phyloP scores from a whole-genome alignment of 92 coral and sea anemone genomes.

The Meandrina meandrites region DNA sequence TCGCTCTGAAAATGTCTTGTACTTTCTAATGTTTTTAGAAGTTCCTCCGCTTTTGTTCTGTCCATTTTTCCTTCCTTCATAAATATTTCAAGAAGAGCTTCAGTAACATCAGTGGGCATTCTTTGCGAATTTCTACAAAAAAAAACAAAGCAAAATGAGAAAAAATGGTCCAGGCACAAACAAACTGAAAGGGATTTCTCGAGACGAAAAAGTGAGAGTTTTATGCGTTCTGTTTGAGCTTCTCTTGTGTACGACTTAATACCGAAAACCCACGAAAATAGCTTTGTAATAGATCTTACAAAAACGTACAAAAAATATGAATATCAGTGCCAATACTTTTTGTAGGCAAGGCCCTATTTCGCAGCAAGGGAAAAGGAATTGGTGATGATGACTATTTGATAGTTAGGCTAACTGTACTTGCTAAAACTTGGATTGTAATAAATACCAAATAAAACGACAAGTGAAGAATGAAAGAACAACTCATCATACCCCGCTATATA shows the following conservation, averaged over 20 bases:
- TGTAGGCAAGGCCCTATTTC: no score
- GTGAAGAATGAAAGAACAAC: background rate
- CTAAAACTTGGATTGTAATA: background rate
- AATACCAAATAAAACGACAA: background rate
- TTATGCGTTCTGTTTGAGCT: no score
- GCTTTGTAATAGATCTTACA: no score
- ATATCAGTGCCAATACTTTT: no score
- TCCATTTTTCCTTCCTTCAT: conserved; percentile 76
- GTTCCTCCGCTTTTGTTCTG: conserved; percentile 62
- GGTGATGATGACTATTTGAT: background rate
- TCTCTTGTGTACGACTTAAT: no score
- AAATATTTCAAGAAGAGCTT: conserved; percentile 76
- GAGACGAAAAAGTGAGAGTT: no score
- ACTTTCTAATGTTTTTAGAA: conserved; percentile 67
- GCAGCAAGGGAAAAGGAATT: no score
- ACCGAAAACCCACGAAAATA: no score
- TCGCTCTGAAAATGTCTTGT: conserved; percentile 86
- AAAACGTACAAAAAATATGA: no score
- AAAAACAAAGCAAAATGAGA: background rate
- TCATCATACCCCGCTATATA: conserved; percentile 85
- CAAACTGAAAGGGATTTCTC: no score
- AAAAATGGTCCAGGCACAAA: no score
- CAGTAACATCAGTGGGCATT: conserved; percentile 90
- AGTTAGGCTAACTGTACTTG: background rate
- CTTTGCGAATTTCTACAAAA: conserved; percentile 82